Conservation (phyloP, 2,797 vertebrate genomes). For the Parauchenoglanis punctatus region DNA sequence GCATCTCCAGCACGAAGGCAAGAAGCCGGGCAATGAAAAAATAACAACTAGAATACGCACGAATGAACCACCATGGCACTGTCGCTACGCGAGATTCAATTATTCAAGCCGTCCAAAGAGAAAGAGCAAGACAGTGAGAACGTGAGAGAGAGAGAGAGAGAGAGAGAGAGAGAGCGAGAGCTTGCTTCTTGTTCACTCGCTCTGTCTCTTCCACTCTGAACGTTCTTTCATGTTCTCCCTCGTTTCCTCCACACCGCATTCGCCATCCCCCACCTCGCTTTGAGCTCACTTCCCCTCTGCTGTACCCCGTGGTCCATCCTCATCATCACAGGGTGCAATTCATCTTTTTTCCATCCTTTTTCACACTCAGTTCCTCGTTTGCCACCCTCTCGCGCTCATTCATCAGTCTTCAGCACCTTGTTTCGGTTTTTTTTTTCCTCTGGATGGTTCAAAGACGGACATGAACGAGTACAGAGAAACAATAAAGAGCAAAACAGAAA, state of each 20-base stretch:
- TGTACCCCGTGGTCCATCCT: slow-evolving; percentile 34
- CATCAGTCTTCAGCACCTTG: slow-evolving; percentile 52
- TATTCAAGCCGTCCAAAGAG: slow-evolving; percentile 67
- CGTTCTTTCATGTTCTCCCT: slow-evolving; percentile 45
- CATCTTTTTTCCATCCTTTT: slow-evolving; percentile 21
- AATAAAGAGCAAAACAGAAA: background rate
- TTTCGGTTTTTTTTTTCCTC: slow-evolving; percentile 50
- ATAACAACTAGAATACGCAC: slow-evolving; percentile 79
- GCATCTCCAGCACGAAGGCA: slow-evolving; percentile 70
- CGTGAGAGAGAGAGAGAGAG: slow-evolving; percentile 8
- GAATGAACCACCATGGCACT: slow-evolving; percentile 68
- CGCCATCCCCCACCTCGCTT: background rate
- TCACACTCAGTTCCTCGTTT: background rate
- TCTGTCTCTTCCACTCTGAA: slow-evolving; percentile 33
- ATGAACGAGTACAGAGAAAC: background rate
- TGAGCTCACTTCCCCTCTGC: slow-evolving; percentile 17
- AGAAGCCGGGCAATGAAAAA: slow-evolving; percentile 69
- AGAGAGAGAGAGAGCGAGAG: background rate
- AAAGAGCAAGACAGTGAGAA: background rate
- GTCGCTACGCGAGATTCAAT: slow-evolving; percentile 66
- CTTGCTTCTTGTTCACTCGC: slow-evolving; percentile 36
- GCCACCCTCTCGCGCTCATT: slow-evolving; percentile 21
- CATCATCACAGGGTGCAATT: slow-evolving; percentile 37
- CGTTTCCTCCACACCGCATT: slow-evolving; percentile 13
- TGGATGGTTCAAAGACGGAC: slow-evolving; percentile 49